Evolutionary conservation across 2,113 vertebrate genomes (phyloP).

Genomic region (Pygoscelis antarcticus): DNA sequence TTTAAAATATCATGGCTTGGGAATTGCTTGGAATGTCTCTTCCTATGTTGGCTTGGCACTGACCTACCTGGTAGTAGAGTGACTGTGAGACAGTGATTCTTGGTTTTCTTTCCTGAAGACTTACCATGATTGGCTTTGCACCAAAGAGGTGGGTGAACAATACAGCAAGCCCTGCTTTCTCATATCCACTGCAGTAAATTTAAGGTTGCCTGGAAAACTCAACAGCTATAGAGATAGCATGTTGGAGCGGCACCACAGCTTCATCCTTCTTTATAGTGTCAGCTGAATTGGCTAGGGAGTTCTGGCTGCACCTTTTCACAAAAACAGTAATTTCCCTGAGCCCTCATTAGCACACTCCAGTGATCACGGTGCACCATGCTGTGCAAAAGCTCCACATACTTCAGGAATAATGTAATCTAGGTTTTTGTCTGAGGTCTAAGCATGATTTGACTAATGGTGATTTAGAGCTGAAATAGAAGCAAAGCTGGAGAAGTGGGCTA

Average conservation of each 20-base stretch:
- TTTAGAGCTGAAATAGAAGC: slow-evolving; percentile 1
- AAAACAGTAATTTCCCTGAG: neutral
- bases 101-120: neutral
- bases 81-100: neutral
- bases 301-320: neutral
- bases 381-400: neutral
- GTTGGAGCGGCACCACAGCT: neutral
- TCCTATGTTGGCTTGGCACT: neutral
- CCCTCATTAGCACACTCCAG: neutral
- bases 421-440: neutral
- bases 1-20: neutral
- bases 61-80: neutral
- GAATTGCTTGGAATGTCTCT: neutral
- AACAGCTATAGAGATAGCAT: neutral
- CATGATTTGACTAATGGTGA: neutral
- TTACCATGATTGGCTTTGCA: neutral
- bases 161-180: neutral
- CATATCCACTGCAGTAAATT: neutral
- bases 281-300: neutral
- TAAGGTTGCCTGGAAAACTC: neutral
- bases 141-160: neutral
- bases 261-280: neutral
- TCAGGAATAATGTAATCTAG: neutral
- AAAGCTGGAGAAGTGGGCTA: neutral
- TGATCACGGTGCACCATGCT: neutral